Conservation (phyloP, 2,113 vertebrate species). For the Pelecanus crispus region DNA sequence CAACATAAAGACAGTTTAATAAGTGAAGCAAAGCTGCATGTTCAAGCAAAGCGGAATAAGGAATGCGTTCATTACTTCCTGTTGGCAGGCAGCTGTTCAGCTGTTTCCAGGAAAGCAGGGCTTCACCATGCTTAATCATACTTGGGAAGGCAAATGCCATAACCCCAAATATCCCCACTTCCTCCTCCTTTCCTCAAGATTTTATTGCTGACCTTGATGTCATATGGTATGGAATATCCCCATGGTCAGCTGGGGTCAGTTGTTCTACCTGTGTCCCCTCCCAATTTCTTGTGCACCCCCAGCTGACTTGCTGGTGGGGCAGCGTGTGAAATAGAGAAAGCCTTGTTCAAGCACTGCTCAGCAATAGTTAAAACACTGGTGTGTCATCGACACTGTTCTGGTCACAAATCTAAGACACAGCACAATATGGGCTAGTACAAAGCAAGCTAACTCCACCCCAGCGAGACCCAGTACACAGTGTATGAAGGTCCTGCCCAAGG, state of each 20-base stretch:
- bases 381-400: not conserved
- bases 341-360: not conserved
- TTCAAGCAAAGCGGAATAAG: not conserved
- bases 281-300: not conserved
- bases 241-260: not conserved
- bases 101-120: not conserved
- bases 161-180: not conserved
- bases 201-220: not conserved
- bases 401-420: not conserved
- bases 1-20: not conserved
- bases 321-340: not conserved
- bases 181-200: not conserved
- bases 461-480: accelerated
- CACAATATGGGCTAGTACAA: accelerated
- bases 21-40: not conserved
- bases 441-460: not conserved
- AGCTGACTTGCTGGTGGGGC: not conserved
- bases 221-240: not conserved
- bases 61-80: not conserved
- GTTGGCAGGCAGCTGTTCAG: not conserved
- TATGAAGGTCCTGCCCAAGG: not conserved
- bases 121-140: not conserved
- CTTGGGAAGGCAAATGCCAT: not conserved
- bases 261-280: not conserved
- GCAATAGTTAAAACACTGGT: not conserved